Evolutionary conservation across 2,113 vertebrate genomes (phyloP).

Genomic region (Crotalus tigris): DNA sequence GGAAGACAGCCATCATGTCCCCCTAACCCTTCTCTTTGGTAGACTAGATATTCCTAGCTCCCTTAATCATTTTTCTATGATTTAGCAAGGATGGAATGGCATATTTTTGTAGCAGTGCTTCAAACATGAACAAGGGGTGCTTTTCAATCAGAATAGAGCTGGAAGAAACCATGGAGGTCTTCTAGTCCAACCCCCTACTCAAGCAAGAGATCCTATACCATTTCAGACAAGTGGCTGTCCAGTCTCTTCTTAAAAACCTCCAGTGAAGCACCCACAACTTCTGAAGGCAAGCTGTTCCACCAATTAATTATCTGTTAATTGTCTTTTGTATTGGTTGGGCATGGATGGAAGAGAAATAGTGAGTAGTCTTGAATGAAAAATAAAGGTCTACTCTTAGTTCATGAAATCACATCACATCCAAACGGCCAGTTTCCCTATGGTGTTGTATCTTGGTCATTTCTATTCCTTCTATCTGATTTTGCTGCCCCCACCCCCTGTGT

Average conservation of each 20-base stretch:
- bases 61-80: too few relatives aligned
- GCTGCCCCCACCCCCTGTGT: conserved; percentile 64
- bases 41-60: background rate
- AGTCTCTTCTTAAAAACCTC: background rate
- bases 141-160: background rate
- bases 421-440: conserved; percentile 76
- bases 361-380: background rate
- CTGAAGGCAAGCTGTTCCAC: background rate
- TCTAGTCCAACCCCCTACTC: background rate
- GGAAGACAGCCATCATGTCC: background rate
- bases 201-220: background rate
- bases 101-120: background rate
- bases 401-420: conserved; percentile 55
- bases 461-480: conserved; percentile 80
- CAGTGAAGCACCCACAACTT: background rate
- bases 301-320: background rate
- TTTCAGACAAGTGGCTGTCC: background rate
- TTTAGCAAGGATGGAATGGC: too few relatives aligned
- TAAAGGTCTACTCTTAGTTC: background rate
- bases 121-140: background rate
- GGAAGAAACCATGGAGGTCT: background rate
- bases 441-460: conserved; percentile 86
- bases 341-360: background rate
- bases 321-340: background rate
- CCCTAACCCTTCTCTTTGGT: background rate